Base-by-base conservation (phyloP, 2,888 invertebrate species). In the Agriotes lineatus region DNA sequence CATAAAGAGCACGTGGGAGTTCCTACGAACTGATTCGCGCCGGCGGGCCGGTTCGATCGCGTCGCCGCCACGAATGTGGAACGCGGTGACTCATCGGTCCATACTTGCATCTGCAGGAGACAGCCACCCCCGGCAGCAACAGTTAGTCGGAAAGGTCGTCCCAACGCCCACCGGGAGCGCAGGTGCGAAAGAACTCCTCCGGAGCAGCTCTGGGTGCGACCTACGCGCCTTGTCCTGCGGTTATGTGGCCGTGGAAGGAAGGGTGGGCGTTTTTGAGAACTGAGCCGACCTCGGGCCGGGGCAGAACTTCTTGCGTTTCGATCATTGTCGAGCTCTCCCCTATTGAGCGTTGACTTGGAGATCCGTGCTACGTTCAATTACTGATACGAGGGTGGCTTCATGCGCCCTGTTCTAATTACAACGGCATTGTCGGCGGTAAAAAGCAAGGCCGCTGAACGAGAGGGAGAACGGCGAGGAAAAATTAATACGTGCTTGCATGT, bases 11-110 rank as follows among this genome's bases (percentile, higher is more conserved):
- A 18, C 16, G 52, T 52, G n/a, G 52, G 52, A 5, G n/a, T 30
- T 52, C 33, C 6, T 1, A 6, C 33, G 19, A 52, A 52, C 16
- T 52, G 16, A 14, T 14, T 35, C 33, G 12, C 52, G 12, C 18
- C 14, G 30, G 52, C 33, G 33, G 52, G 52, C 30, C 52, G n/a
- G 16, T 52, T 52, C 52, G 52, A 52, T 52, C 52, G 30, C 18
- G 52, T 18, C 52, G 22, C 16, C 18, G 14, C 35, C 52, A 1
- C 14, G 1, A 9, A 25, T 30, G 30, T 50, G 50, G 33, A 9
- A 52, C 7, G 33, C 52, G 2, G n/a, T 52, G 52, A 52, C 18
- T 52, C 52, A 52, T 52, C 52, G 16, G 7, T 35, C 52, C 52
- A 22, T 52, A 33, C 35, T 52, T 52, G 52, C 33, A 33, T 35